A percentile compares a stretch with the other conserved stretches of the same genome.
Evolutionary conservation across 1,140 invertebrate species (phyloP).

Genomic region (Brachionus asplanchnoidis): DNA sequence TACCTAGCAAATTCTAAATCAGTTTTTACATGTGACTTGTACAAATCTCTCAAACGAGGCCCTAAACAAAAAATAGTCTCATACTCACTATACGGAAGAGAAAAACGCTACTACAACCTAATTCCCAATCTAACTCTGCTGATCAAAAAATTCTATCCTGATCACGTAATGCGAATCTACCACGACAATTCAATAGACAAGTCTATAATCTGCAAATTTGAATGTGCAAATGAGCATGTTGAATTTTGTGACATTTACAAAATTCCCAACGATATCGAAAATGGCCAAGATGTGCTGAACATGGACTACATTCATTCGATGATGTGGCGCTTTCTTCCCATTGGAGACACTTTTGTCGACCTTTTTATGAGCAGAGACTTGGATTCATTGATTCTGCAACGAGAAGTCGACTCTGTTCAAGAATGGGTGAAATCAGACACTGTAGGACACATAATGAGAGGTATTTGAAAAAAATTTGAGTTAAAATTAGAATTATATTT

Average conservation of each 20-base stretch:
- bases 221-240: not conserved
- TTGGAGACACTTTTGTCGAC: slow-evolving; percentile 23
- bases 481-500: no score
- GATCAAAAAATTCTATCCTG: slow-evolving; percentile 25
- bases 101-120: slow-evolving; percentile 14
- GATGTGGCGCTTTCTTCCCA: not conserved
- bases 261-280: not conserved
- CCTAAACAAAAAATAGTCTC: not conserved
- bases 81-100: not conserved
- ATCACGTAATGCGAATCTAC: not conserved
- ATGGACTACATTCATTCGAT: slow-evolving; percentile 3
- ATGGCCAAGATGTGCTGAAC: not conserved
- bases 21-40: not conserved
- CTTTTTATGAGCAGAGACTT: not conserved
- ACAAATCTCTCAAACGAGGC: not conserved
- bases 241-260: slow-evolving; percentile 37
- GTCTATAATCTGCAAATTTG: not conserved
- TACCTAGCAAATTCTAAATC: not conserved
- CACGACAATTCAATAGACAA: slow-evolving; percentile 19
- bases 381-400: slow-evolving; percentile 5
- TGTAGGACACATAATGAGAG: slow-evolving; percentile 29
- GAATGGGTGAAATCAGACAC: not conserved
- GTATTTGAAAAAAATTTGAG: not conserved
- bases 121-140: not conserved
- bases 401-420: slow-evolving; percentile 12